phyloP scores from a whole-genome alignment of 2,113 vertebrate species.

The Lanius ludovicianus region DNA sequence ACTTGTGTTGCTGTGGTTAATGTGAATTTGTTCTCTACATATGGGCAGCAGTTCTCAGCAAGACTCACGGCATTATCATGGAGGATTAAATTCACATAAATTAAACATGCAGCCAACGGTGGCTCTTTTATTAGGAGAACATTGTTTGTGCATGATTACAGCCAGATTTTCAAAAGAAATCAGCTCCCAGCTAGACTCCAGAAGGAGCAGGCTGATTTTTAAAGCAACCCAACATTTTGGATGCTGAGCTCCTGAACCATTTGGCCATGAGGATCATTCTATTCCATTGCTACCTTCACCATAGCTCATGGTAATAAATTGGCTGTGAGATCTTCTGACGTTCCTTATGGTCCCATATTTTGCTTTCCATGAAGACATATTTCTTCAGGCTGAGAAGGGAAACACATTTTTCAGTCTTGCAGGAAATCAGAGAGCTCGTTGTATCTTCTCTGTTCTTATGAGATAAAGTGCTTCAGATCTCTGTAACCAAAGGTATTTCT shows the following conservation, averaged over 20 bases:
- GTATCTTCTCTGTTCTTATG: neutral
- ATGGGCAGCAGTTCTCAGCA: slow-evolving; percentile 59
- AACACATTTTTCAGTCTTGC: neutral
- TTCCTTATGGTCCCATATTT: neutral
- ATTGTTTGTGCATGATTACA: slow-evolving; percentile 33
- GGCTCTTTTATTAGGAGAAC: slow-evolving; percentile 51
- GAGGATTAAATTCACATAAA: slow-evolving; percentile 66
- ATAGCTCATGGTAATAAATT: neutral
- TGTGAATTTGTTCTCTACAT: slow-evolving; percentile 62
- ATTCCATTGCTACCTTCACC: neutral
- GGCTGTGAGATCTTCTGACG: neutral
- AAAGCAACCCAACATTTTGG: neutral
- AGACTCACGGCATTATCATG: slow-evolving; percentile 54
- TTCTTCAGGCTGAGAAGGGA: neutral
- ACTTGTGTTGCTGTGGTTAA: slow-evolving; percentile 59
- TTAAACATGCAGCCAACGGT: slow-evolving; percentile 55
- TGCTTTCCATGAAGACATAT: neutral
- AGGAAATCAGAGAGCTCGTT: neutral
- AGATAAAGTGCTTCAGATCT: neutral
- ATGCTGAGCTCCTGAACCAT: neutral
- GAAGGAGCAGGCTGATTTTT: slow-evolving; percentile 18
- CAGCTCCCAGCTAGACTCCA: slow-evolving; percentile 27
- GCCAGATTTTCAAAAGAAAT: slow-evolving; percentile 50
- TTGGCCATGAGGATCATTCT: neutral
- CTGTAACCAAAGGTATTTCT: neutral